Evolutionary conservation across 92 coral and sea anemone species (phyloP).

Genomic region (Pocillopora grandis): DNA sequence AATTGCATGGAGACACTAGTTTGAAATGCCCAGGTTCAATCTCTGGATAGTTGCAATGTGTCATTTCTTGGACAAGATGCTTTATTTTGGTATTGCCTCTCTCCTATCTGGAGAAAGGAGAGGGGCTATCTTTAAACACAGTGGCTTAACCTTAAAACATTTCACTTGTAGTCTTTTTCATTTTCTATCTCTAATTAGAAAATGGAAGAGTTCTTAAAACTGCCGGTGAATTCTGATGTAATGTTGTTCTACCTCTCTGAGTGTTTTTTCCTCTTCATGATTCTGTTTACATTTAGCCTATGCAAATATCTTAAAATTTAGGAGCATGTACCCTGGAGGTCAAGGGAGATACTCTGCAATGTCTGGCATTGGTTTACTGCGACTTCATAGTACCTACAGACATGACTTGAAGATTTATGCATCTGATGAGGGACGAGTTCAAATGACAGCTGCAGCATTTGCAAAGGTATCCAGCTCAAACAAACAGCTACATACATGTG

Average conservation of each 20-base stretch:
- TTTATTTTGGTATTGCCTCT: no score
- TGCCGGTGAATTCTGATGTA: no score
- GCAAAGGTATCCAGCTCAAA: conserved; percentile 72
- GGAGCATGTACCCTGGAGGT: conserved; percentile 98
- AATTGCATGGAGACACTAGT: not conserved
- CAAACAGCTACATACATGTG: no score
- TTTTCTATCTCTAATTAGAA: no score
- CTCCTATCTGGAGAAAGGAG: no score
- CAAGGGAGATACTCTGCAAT: conserved; percentile 87
- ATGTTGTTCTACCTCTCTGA: not conserved
- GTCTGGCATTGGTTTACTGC: conserved; percentile 92
- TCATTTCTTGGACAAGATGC: no score
- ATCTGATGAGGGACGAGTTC: conserved; percentile 98
- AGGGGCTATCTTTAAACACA: no score
- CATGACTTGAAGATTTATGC: conserved; percentile 98
- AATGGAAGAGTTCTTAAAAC: no score
- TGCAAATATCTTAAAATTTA: not conserved
- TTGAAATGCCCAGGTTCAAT: no score
- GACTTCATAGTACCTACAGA: conserved; percentile 96
- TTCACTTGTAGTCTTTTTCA: no score
- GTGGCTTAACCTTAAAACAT: no score
- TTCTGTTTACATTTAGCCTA: not conserved
- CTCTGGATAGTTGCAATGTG: no score
- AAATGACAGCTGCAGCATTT: conserved; percentile 99
- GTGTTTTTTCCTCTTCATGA: not conserved